A percentile compares a stretch with the other conserved stretches of the same genome.
Conservation (phyloP, 2,888 invertebrate genomes). For the Erebia palarica region DNA sequence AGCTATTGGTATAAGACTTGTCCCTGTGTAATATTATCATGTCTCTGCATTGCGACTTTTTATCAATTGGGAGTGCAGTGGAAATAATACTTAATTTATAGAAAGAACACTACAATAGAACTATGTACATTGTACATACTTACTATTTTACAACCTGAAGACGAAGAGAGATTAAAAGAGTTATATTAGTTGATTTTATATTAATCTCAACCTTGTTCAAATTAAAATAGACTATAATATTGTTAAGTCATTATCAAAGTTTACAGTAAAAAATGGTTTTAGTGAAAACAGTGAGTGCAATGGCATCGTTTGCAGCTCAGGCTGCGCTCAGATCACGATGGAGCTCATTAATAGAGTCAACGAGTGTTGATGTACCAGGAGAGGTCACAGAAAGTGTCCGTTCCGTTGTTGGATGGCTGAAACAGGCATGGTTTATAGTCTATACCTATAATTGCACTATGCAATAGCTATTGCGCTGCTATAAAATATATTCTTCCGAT, state of each 20-base stretch:
- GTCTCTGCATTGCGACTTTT: too few species aligned
- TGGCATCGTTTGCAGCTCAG: slow-evolving; percentile 88
- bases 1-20: too few species aligned
- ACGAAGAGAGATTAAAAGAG: too few species aligned
- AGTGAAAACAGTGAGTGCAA: slow-evolving; percentile 65
- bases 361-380: slow-evolving; percentile 84
- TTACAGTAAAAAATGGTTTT: slow-evolving; percentile 58
- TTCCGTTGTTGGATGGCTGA: slow-evolving; percentile 91
- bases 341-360: slow-evolving; percentile 88
- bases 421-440: slow-evolving; percentile 83
- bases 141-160: background rate
- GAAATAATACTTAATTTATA: background rate
- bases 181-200: background rate
- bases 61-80: too few species aligned
- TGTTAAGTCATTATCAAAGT: background rate
- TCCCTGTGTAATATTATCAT: too few species aligned
- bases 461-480: background rate
- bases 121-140: background rate
- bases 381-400: slow-evolving; percentile 88
- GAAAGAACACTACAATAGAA: background rate
- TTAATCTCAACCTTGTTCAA: background rate
- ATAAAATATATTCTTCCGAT: background rate
- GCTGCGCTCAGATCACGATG: slow-evolving; percentile 87
- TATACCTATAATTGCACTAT: background rate
- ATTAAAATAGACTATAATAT: background rate